A percentile compares a stretch with the other conserved stretches of the same genome.
These are phyloP conservation scores for Neria commutata DNA, from an alignment of 2,888 invertebrate genomes.

Conservation along the genomic window DNA sequence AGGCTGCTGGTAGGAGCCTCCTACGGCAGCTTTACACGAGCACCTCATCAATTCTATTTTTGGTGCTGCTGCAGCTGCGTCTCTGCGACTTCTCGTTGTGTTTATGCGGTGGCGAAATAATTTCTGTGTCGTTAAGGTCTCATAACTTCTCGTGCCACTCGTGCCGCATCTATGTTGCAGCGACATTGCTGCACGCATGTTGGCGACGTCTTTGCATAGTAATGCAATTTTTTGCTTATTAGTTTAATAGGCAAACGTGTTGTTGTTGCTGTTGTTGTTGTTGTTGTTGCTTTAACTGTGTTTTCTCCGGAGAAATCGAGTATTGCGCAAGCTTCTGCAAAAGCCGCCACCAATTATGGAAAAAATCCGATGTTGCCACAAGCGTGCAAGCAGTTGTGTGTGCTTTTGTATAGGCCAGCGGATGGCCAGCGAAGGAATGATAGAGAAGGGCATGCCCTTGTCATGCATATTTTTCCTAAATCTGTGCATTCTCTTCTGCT, in stretches of 20 bases:
- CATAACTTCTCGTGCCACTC: constrained; percentile 1
- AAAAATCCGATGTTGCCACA: too few species aligned
- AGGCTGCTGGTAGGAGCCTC: neutral
- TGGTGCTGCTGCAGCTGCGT: neutral
- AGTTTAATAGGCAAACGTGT: constrained; percentile 2
- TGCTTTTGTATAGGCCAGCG: too few species aligned
- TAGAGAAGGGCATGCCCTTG: too few species aligned
- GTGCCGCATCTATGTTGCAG: neutral
- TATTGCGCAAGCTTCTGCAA: too few species aligned
- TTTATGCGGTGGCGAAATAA: constrained; percentile 5
- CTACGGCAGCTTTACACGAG: neutral
- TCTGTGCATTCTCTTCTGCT: too few species aligned
- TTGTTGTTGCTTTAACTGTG: too few species aligned
- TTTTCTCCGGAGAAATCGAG: too few species aligned
- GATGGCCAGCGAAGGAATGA: too few species aligned
- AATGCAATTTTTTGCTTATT: neutral
- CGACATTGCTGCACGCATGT: neutral
- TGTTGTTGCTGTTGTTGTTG: too few species aligned
- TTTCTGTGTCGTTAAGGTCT: constrained; percentile 1
- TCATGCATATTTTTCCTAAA: too few species aligned
- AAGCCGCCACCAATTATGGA: too few species aligned
- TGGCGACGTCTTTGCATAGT: neutral
- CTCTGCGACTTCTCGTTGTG: neutral
- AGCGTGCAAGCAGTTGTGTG: too few species aligned
- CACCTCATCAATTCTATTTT: constrained; percentile 7